Percentiles rank a stretch among this genome's conserved stretches.
These are phyloP conservation scores for Troides helena DNA, from an alignment of 2,888 invertebrate genomes.

Conservation along the genomic window DNA sequence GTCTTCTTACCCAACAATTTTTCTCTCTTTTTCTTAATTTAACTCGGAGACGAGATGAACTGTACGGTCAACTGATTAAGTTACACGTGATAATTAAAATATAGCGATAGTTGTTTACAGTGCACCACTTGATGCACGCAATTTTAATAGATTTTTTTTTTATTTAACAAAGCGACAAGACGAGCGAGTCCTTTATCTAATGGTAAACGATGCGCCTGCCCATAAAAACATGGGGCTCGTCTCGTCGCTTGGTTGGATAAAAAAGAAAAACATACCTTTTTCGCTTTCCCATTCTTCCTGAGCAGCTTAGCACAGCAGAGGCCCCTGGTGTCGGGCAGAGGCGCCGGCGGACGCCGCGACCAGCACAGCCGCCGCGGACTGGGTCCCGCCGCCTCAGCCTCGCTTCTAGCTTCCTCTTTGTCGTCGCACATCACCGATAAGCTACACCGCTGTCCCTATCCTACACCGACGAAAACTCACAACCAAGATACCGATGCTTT, in stretches of 20 bases:
- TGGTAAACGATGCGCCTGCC: too few species aligned
- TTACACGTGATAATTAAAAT: too few species aligned
- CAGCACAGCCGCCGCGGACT: constrained; percentile 69
- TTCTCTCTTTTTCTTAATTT: too few species aligned
- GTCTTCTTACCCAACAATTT: too few species aligned
- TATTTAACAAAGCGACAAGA: too few species aligned
- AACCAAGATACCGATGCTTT: constrained; percentile 75
- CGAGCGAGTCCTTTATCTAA: too few species aligned
- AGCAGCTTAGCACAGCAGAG: constrained; percentile 91
- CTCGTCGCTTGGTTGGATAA: not conserved
- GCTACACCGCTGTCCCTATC: constrained; percentile 50
- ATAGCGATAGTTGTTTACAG: too few species aligned
- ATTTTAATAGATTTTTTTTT: too few species aligned
- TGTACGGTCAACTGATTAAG: too few species aligned
- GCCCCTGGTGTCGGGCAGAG: constrained; percentile 86
- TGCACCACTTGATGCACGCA: too few species aligned
- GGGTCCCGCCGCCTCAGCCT: constrained; percentile 53
- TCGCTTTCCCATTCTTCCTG: constrained; percentile 89
- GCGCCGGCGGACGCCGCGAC: constrained; percentile 69
- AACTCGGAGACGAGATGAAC: too few species aligned
- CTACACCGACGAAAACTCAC: constrained; percentile 59
- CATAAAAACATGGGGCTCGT: too few species aligned
- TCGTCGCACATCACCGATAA: constrained; percentile 69
- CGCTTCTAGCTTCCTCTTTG: constrained; percentile 70
- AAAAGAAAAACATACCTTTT: constrained; percentile 81